Base-by-base conservation (phyloP, 2,113 vertebrate species). In the Perca flavescens region DNA sequence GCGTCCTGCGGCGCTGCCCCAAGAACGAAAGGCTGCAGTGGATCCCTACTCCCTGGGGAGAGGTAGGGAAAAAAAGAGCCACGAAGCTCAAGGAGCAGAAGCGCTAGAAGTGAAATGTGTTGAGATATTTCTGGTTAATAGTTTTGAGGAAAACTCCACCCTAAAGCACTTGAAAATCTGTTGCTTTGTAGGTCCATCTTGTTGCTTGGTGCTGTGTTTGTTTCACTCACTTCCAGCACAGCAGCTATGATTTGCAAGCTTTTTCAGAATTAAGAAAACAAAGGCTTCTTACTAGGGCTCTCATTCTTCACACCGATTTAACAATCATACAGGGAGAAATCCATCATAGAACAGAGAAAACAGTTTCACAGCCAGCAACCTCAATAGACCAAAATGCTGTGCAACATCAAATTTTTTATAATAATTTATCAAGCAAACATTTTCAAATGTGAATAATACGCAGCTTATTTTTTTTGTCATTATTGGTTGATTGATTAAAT, bases 11-110 rank as follows among this genome's bases (percentile, higher is more conserved):
- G 52, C 96, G 98, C 14, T 99, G 98, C 88, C 98, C 97, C 66
- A 98, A 93, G 72, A 99, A 98, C 1, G 96, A 95, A 60, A 95
- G 94, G 50, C 96, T 99, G 2, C 97, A 97, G 92, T 99, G 98
- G 98, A 91, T 96, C 65, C 74, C 95, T 21, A 95, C 96, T 21
- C 82, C 96, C 3, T 99, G 98, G 98, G 96, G 96, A 79, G 97
- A 99, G 98, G 98, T 99, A 94, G 36, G 89, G 31, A 6, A 60
- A 56, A 53, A 74, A 17, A n/a, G 40, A 54, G 6, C 58, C 6
- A 1, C 3, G 16, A 14, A 58, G 46, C 34, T 77, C 14, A 0
- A 57, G 16, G 21, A 62, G 50, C 19, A 79, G 76, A 14, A 17
- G 22, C 1, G 34, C 2, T 17, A 43, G 11, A 57, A 56, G 46